Evolutionary conservation across 1,140 invertebrate species (phyloP), one percentile per base, ranked within the genome.

Genomic region (Brachionus calyciflorus): DNA sequence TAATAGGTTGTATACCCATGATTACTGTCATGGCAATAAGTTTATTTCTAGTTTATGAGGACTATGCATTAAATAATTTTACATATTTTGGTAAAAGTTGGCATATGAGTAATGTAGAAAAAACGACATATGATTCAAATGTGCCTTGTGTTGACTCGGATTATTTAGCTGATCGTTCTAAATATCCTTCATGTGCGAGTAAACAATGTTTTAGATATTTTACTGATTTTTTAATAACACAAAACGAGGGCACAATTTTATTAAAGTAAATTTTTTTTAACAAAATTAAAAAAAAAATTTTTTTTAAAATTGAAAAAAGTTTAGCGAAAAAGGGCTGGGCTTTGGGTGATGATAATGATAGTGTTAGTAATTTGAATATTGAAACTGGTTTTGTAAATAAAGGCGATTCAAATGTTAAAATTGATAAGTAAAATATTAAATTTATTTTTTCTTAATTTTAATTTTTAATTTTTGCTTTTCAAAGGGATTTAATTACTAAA

Each of bases 91-190:
- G 14, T 5, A 65, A 65, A 65, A 65, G 60, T 44, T 65, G 60
- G 60, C 60, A 65, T 65, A 24, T 65, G 19, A 65, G 60, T 17
- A 65, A 65, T 65, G 60, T 65, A 24, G 60, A 65, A 65, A 65
- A 65, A 44, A 65, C 60, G 12, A 44, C 60, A 1, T 65, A 65
- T 37, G 60, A 65, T 65, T 6, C n/a, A 14, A 6, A 65, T 26
- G 17, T 65, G 12, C 7, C 17, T 2, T 65, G 60, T 14, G 41
- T 44, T 60, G 28, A 60, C 2, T 60, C 55, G 1, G 55, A 60
- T 37, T 60, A 60, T 33, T 40, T 28, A 30, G n/a, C 9, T 28
- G 30, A 37, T 28, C 33, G 55, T n/a, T 19, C n/a, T 3, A 60
- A 60, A 60, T 60, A 33, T 21, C 30, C 55, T 33, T 60, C 55